Evolutionary conservation across 2,888 invertebrate species (phyloP), one percentile per base, ranked within the genome.

Genomic region (Dicranocentrus wangi): DNA sequence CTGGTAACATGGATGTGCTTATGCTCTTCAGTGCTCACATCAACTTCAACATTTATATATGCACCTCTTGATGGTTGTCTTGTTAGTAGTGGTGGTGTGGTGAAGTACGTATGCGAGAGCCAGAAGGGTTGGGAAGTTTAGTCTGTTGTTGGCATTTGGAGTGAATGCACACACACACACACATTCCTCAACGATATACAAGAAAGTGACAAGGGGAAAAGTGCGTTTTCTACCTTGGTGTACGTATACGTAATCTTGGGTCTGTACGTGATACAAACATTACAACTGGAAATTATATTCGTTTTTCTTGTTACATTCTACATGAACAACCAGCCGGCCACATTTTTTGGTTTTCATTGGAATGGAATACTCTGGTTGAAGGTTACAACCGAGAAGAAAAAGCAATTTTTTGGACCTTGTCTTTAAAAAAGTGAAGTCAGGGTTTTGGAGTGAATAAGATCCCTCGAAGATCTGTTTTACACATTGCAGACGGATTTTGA

Each of bases 121-220:
- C 69, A 78, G 53, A 60, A 71, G 69, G 78, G 63, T 79, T 71
- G 65, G 43, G 39, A 25, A 55, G 70, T 63, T 79, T 69, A 79
- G 78, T 79, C 61, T 79, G 71, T 65, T 79, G 43, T 71, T 79
- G 78, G 71, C 78, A 71, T 71, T 79, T 79, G 63, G 69, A 51
- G 53, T 39, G 78, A 79, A 71, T 71, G 78, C 71, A 79, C 71
- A 53, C 58, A n/a, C n/a, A n/a, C n/a, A n/a, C n/a, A n/a, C 7
- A 19, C 10, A 32, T 25, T 42, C 19, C 43, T 25, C 39, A n/a
- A n/a, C n/a, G n/a, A n/a, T n/a, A n/a, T 32, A 32, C 32, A 32
- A 32, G 5, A n/a, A n/a, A n/a, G n/a, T n/a, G 32, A 32, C 42
- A 28, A 61, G 23, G 25, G 3, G 21, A 28, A 15, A 23, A 27